phyloP scores from a whole-genome alignment of 1,140 invertebrate species.

The Ceratina calcarata region DNA sequence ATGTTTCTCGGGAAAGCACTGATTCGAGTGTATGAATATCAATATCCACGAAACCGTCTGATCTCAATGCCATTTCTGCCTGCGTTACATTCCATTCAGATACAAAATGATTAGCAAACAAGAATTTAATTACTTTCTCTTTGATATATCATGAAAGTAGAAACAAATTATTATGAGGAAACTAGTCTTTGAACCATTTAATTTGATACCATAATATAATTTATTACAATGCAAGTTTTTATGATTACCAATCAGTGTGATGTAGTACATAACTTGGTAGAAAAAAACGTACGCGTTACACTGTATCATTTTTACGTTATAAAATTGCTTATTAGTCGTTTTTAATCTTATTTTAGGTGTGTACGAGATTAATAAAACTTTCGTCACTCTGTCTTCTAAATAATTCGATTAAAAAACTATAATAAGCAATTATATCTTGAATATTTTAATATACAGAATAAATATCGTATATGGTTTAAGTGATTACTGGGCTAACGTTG shows the following conservation, averaged over 20 bases:
- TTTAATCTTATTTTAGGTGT: neutral
- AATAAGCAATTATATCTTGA: conserved; percentile 20
- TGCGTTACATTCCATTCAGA: conserved; percentile 78
- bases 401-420: conserved; percentile 6
- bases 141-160: neutral
- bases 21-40: conserved; percentile 93
- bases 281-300: neutral
- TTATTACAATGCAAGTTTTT: conserved; percentile 26
- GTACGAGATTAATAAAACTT: neutral
- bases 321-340: conserved; percentile 14
- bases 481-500: conserved; percentile 38
- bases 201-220: conserved; percentile 20
- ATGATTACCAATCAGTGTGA: conserved; percentile 8
- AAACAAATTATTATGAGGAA: conserved; percentile 17
- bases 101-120: neutral
- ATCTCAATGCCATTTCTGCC: conserved; percentile 95
- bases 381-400: neutral
- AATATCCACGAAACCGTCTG: conserved; percentile 96
- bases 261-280: neutral
- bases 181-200: conserved; percentile 14
- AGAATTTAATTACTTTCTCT: neutral
- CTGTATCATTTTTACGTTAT: neutral
- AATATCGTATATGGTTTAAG: conserved; percentile 18
- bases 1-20: conserved; percentile 92
- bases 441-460: conserved; percentile 17